Conservation (phyloP, 2,797 vertebrate genomes). For the Phrynocephalus guinanensis region DNA sequence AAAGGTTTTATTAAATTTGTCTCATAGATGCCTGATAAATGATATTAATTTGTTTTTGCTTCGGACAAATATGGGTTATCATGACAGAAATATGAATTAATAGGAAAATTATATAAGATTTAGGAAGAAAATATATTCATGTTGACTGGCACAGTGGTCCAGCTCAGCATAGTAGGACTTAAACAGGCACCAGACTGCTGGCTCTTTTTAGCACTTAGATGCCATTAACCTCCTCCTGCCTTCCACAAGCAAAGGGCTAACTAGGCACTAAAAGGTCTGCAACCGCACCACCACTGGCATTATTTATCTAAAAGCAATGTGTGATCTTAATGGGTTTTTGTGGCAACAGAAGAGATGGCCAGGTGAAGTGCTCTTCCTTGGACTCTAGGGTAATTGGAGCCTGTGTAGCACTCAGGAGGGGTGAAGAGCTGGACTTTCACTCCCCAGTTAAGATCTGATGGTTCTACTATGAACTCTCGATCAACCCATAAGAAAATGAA, state of each 20-base stretch:
- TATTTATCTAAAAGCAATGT: neutral
- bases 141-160: neutral
- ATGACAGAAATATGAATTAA: neutral
- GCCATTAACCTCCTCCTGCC: neutral
- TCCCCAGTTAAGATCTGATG: too few relatives aligned
- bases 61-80: neutral
- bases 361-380: too few relatives aligned
- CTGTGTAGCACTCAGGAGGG: too few relatives aligned
- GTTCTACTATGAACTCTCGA: too few relatives aligned
- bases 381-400: too few relatives aligned
- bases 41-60: neutral
- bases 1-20: conserved; percentile 4
- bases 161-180: neutral
- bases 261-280: neutral
- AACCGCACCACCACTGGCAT: neutral
- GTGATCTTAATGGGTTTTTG: neutral
- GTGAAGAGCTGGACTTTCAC: too few relatives aligned
- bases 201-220: neutral
- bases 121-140: neutral
- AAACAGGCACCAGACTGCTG: neutral
- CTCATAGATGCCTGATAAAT: conserved; percentile 16
- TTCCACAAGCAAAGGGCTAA: neutral
- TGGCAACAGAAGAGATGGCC: neutral
- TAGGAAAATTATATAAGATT: neutral
- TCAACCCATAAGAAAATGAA: neutral